Evolutionary conservation across 2,797 vertebrate genomes (phyloP).

Genomic region (Pseudochirops corinnae): DNA sequence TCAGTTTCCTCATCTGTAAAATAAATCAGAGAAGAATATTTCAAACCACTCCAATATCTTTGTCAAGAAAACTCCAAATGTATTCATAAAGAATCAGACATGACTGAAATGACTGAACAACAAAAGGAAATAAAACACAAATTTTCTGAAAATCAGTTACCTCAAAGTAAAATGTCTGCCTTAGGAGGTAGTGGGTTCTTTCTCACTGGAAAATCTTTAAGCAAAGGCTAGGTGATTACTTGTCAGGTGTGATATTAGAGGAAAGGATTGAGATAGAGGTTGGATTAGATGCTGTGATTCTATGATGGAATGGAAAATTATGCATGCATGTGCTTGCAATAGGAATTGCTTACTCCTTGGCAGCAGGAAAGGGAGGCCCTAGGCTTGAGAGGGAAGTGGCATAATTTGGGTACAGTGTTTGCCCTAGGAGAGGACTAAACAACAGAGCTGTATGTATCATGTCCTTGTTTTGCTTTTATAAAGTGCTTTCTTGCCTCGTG

Average conservation of each 20-base stretch:
- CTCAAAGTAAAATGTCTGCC: neutral
- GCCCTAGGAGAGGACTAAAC: neutral
- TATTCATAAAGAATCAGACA: neutral
- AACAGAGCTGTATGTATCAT: neutral
- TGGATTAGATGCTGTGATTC: neutral
- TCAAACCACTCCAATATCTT: neutral
- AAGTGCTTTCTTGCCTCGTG: neutral
- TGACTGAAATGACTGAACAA: neutral
- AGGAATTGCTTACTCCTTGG: neutral
- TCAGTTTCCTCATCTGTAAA: neutral
- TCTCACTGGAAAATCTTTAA: neutral
- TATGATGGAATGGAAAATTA: neutral
- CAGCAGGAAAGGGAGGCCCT: neutral
- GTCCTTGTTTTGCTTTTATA: neutral
- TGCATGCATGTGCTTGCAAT: neutral
- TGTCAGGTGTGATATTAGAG: neutral
- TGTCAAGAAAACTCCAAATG: neutral
- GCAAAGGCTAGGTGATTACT: neutral
- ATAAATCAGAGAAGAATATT: neutral
- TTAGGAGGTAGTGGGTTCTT: neutral
- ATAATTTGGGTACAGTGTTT: constrained; percentile 5
- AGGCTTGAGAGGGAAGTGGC: neutral
- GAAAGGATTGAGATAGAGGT: neutral
- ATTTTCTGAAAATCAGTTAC: neutral
- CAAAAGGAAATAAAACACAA: neutral